phyloP scores from a whole-genome alignment of 2,113 vertebrate species.

The Edolisoma coerulescens region DNA sequence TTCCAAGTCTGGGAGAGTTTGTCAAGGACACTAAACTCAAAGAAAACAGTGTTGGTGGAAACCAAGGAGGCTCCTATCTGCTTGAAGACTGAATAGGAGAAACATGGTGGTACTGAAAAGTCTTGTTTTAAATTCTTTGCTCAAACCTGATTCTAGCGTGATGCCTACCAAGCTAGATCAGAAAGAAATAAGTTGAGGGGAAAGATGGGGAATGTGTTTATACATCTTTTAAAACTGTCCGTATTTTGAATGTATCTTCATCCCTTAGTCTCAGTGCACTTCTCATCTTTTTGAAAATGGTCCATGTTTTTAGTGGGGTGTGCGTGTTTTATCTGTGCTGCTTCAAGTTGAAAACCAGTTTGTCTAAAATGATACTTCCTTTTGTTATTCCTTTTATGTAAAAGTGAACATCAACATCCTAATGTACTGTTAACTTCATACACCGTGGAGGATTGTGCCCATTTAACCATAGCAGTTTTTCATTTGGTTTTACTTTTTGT shows the following conservation, averaged over 20 bases:
- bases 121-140: background rate
- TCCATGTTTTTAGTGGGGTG: background rate
- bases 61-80: background rate
- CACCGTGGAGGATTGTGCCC: background rate
- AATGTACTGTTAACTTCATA: background rate
- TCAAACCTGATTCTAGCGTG: fast-evolving
- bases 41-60: background rate
- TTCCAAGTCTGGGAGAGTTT: background rate
- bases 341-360: background rate
- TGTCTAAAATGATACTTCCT: background rate
- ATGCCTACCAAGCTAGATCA: background rate
- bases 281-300: background rate
- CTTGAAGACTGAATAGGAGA: background rate
- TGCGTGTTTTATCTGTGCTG: background rate
- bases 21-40: background rate
- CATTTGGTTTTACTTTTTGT: background rate
- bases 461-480: background rate
- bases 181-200: background rate
- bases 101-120: background rate
- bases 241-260: background rate
- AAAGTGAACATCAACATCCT: background rate
- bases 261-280: background rate
- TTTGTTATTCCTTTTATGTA: background rate
- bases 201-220: background rate
- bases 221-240: background rate